Conservation (phyloP, 2,797 vertebrate species). For the Bradypodion ventrale region DNA sequence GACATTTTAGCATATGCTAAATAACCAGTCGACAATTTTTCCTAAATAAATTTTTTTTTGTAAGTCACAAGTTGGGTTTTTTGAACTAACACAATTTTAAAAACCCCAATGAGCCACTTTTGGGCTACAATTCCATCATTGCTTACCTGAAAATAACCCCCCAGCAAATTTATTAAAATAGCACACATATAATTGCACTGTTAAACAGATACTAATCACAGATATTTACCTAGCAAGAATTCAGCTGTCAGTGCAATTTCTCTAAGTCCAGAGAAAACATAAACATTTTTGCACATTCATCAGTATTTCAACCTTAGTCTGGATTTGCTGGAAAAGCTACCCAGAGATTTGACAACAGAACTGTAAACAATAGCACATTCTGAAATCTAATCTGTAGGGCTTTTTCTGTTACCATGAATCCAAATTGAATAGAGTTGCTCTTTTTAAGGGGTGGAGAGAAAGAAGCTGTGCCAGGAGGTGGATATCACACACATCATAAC, state of each 20-base stretch:
- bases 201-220: conserved; percentile 35
- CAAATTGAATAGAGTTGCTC: conserved; percentile 10
- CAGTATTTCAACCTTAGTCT: conserved; percentile 47
- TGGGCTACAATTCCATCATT: not conserved
- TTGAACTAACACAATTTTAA: not conserved
- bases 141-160: not conserved
- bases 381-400: conserved; percentile 27
- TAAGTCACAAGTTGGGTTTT: not conserved
- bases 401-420: not conserved
- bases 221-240: conserved; percentile 50
- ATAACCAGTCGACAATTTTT: conserved; percentile 25
- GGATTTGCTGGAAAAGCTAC: conserved; percentile 34
- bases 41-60: conserved; percentile 37
- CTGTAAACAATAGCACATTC: conserved; percentile 43
- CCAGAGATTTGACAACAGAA: conserved; percentile 36
- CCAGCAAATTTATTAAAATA: not conserved
- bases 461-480: not conserved
- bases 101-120: conserved; percentile 25
- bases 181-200: not conserved
- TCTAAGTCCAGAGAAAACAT: conserved; percentile 32
- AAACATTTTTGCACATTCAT: conserved; percentile 52
- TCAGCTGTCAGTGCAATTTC: conserved; percentile 39
- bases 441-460: not conserved
- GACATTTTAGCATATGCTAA: conserved; percentile 29
- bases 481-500: not conserved